Evolutionary conservation across 2,888 invertebrate species (phyloP).

Genomic region (Vanessa cardui): DNA sequence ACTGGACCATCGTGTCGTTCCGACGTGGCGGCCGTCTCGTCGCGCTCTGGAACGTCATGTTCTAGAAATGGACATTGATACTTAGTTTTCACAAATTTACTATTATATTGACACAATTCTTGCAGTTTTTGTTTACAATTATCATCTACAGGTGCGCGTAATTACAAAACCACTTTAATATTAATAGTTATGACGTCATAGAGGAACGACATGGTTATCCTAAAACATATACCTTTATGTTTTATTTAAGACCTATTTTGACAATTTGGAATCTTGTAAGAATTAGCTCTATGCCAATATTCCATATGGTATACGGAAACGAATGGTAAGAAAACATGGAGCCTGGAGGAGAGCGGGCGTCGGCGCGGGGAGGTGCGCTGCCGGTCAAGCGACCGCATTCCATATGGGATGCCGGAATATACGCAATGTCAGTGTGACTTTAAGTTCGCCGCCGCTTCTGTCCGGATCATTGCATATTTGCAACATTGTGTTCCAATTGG

Average conservation of each 20-base stretch:
- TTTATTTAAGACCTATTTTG: conserved; percentile 25
- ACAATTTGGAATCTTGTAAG: conserved; percentile 65
- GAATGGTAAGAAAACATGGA: conserved; percentile 76
- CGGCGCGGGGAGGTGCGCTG: conserved; percentile 55
- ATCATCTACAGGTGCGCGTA: neutral
- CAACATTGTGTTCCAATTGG: conserved; percentile 44
- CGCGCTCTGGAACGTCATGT: conserved; percentile 59
- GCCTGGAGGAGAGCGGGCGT: conserved; percentile 70
- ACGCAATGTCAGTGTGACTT: conserved; percentile 81
- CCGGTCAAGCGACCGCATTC: conserved; percentile 80
- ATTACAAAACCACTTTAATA: conserved; percentile 26
- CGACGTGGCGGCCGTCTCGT: conserved; percentile 73
- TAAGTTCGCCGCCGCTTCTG: conserved; percentile 54
- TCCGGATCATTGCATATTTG: conserved; percentile 47
- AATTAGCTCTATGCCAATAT: conserved; percentile 68
- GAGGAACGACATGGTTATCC: conserved; percentile 41
- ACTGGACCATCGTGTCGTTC: conserved; percentile 57
- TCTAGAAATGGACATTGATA: conserved; percentile 14
- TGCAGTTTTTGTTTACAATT: neutral
- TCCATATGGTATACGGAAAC: conserved; percentile 76
- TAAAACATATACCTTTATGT: conserved; percentile 36
- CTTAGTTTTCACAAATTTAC: neutral
- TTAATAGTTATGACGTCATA: conserved; percentile 54
- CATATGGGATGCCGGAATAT: conserved; percentile 79
- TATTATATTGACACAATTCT: neutral